These are phyloP conservation scores for Lacerta viridis DNA, from an alignment of 2,797 vertebrate species.

Conservation along the genomic window DNA sequence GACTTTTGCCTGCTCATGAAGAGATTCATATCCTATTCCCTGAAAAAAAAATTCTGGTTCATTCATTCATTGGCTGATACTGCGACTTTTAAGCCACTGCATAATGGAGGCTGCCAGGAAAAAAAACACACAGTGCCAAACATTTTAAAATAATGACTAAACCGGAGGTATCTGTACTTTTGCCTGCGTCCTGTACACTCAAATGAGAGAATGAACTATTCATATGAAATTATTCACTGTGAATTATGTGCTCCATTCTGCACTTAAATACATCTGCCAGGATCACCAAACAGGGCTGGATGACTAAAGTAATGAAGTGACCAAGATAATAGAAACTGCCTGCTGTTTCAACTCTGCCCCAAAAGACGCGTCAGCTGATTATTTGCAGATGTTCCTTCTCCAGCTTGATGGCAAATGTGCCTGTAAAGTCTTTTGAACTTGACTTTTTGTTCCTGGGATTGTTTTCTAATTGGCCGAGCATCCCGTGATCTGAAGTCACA, in stretches of 20 bases:
- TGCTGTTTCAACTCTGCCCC: conserved; percentile 17
- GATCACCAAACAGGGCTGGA: background rate
- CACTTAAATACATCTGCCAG: background rate
- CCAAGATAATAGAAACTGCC: conserved; percentile 13
- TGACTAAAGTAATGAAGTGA: background rate
- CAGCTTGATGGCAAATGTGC: conserved; percentile 65
- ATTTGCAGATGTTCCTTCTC: conserved; percentile 71
- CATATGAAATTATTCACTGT: background rate
- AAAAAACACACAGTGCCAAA: background rate
- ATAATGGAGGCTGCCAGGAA: background rate
- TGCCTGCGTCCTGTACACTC: background rate
- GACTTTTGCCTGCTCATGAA: background rate
- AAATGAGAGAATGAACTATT: background rate
- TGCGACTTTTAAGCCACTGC: background rate
- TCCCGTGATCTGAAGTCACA: conserved; percentile 82
- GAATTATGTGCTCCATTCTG: background rate
- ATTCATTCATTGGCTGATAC: background rate
- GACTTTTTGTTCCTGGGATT: conserved; percentile 80
- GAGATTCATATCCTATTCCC: background rate
- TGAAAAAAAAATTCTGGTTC: background rate
- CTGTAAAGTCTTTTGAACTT: conserved; percentile 78
- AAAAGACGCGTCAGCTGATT: conserved; percentile 29
- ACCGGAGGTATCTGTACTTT: background rate
- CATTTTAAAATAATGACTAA: background rate
- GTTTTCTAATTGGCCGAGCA: conserved; percentile 83